A percentile compares a stretch with the other conserved stretches of the same genome.
Conservation (phyloP, 2,113 vertebrate species). For the Entomyzon cyanotis region DNA sequence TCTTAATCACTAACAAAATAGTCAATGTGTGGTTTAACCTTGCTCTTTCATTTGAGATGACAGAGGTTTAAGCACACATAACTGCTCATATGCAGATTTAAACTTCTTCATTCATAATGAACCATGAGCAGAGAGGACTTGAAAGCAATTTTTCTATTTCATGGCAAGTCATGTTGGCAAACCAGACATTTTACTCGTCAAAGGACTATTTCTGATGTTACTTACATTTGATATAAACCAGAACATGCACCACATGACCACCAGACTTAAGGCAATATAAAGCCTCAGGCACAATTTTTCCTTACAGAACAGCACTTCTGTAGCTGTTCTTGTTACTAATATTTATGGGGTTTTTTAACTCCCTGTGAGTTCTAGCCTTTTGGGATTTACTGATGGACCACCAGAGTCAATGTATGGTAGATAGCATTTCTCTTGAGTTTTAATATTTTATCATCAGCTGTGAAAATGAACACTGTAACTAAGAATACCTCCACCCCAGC, state of each 20-base stretch:
- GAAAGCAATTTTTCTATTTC: background rate
- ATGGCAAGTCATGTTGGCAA: background rate
- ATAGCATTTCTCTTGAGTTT: background rate
- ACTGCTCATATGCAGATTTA: background rate
- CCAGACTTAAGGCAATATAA: background rate
- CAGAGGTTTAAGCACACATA: background rate
- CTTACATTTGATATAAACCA: background rate
- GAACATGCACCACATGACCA: background rate
- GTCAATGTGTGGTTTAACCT: background rate
- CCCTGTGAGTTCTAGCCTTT: background rate
- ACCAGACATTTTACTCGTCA: background rate
- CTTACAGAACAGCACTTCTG: background rate
- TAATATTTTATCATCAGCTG: background rate
- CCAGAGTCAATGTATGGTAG: background rate
- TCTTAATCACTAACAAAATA: constrained; percentile 15
- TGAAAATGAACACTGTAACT: background rate
- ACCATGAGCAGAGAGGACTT: background rate
- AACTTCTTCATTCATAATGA: background rate
- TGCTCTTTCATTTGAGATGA: background rate
- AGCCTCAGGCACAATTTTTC: background rate
- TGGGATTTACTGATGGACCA: background rate
- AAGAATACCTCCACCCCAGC: background rate
- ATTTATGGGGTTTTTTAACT: background rate
- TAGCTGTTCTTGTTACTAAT: background rate
- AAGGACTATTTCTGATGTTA: background rate